Percentiles rank a stretch among this genome's conserved stretches.
Conservation (phyloP, 2,113 vertebrate species). For the Morone saxatilis region DNA sequence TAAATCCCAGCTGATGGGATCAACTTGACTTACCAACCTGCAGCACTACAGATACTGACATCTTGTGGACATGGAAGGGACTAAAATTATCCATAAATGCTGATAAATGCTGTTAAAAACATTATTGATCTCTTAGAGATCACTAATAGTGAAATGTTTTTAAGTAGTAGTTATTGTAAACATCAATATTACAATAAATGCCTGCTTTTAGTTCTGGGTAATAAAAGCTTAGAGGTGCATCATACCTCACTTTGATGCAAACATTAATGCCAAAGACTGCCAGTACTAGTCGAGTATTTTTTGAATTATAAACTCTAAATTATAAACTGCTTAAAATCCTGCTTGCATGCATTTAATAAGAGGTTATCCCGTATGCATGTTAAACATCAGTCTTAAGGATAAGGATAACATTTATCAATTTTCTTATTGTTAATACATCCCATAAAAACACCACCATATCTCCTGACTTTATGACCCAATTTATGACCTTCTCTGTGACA, state of each 20-base stretch:
- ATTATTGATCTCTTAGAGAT: background rate
- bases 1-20: constrained; percentile 74
- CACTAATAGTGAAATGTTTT: background rate
- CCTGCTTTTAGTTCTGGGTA: background rate
- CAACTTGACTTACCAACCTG: constrained; percentile 61
- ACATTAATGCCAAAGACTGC: background rate
- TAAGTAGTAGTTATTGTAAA: background rate
- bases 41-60: constrained; percentile 60
- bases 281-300: no score
- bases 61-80: constrained; percentile 62
- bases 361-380: no score
- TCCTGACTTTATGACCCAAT: background rate
- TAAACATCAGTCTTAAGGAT: background rate
- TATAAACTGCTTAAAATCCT: no score
- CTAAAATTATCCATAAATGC: constrained; percentile 17
- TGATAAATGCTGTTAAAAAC: constrained; percentile 6
- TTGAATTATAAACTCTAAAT: no score
- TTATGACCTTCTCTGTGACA: background rate
- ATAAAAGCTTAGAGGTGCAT: background rate
- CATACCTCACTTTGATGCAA: background rate
- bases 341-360: background rate
- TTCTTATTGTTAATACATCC: background rate
- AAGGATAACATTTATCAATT: background rate
- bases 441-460: background rate
- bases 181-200: background rate